Percentiles rank a stretch among this genome's conserved stretches.
Evolutionary conservation across 2,888 invertebrate genomes (phyloP).

Genomic region (Podotricha telesiphe): DNA sequence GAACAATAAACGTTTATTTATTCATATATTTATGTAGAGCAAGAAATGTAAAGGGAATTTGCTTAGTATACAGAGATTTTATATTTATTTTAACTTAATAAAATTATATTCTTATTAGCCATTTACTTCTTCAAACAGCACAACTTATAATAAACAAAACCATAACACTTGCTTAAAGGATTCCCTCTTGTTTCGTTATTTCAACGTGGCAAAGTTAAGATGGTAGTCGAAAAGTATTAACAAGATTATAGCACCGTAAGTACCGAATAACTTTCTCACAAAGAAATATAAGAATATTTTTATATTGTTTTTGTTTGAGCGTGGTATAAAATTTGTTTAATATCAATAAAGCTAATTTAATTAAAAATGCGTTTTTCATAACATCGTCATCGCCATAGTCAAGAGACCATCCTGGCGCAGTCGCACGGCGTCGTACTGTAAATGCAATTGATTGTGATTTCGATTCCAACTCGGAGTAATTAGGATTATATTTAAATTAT

Average conservation of each 20-base stretch:
- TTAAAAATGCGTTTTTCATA: not conserved
- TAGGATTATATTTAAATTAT: too few species aligned
- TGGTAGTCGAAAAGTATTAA: slow-evolving; percentile 20
- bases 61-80: not conserved
- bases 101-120: slow-evolving; percentile 5
- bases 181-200: slow-evolving; percentile 23
- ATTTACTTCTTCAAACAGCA: not conserved
- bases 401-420: too few species aligned
- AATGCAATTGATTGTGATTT: too few species aligned
- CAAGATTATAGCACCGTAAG: slow-evolving; percentile 17
- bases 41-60: not conserved
- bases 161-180: slow-evolving; percentile 13
- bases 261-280: not conserved
- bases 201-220: slow-evolving; percentile 19
- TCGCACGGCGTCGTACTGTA: too few species aligned
- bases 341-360: not conserved
- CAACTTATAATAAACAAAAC: slow-evolving; percentile 25
- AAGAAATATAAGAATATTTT: slow-evolving; percentile 5
- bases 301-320: not conserved
- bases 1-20: too few species aligned
- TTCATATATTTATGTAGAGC: not conserved
- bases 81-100: slow-evolving; percentile 2
- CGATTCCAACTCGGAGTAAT: too few species aligned
- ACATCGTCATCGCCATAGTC: too few species aligned
- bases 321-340: not conserved